phyloP scores from a whole-genome alignment of 2,888 invertebrate genomes.

The Allolobophora icterica region DNA sequence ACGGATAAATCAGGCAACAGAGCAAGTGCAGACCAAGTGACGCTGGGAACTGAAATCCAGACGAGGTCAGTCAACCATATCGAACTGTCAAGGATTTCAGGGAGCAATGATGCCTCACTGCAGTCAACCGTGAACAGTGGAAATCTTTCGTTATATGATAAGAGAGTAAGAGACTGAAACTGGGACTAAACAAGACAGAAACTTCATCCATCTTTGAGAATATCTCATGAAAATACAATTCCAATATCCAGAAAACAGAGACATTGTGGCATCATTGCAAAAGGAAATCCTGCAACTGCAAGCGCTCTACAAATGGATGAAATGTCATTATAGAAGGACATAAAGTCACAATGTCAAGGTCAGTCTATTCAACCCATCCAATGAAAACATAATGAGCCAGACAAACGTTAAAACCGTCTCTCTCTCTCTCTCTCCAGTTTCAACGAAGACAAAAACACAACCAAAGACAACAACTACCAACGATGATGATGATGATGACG shows the following conservation, averaged over 20 bases:
- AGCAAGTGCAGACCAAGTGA: too few species aligned
- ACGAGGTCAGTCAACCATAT: too few species aligned
- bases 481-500: too few species aligned
- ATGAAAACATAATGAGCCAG: background rate
- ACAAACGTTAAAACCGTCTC: too few species aligned
- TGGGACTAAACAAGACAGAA: background rate
- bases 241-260: too few species aligned
- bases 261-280: too few species aligned
- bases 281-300: background rate
- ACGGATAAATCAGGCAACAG: too few species aligned
- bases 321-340: background rate
- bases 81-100: too few species aligned
- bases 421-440: too few species aligned
- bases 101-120: background rate
- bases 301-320: background rate
- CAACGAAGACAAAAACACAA: background rate
- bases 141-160: background rate
- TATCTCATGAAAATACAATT: too few species aligned
- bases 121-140: rapidly evolving
- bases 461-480: too few species aligned
- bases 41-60: too few species aligned
- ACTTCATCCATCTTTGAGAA: background rate
- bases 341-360: background rate
- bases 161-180: background rate
- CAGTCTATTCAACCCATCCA: background rate